These are phyloP conservation scores for Takifugu bimaculatus DNA, from an alignment of 2,113 vertebrate species.

Conservation along the genomic window DNA sequence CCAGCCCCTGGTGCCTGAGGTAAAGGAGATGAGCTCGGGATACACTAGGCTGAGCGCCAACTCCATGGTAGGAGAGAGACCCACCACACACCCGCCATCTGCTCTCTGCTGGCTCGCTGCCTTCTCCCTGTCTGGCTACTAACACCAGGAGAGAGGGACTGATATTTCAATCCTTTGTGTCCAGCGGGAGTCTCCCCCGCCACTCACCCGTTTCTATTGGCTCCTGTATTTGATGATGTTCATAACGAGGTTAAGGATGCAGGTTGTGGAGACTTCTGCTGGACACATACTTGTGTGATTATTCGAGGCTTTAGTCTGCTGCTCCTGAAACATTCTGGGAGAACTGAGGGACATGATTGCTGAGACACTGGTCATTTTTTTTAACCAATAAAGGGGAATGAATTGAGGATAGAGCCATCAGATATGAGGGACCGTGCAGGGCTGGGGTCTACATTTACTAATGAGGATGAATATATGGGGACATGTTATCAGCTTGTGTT, in stretches of 20 bases:
- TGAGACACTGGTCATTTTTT: neutral
- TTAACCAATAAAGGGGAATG: no score
- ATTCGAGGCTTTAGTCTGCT: conserved; percentile 25
- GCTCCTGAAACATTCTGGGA: neutral
- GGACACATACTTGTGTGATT: neutral
- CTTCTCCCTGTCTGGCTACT: conserved; percentile 53
- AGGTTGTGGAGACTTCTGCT: conserved; percentile 4
- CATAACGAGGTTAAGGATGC: neutral
- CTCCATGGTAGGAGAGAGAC: conserved; percentile 71
- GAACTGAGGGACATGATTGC: neutral
- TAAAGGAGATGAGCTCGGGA: conserved; percentile 73
- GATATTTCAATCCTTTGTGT: neutral
- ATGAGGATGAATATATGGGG: no score
- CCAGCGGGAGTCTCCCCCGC: conserved; percentile 16
- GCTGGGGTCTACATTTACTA: no score
- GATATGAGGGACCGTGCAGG: no score
- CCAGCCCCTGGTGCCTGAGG: conserved; percentile 72
- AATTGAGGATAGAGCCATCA: no score
- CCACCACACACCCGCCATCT: conserved; percentile 25
- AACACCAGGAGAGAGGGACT: conserved; percentile 38
- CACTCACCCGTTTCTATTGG: neutral
- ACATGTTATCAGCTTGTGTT: no score
- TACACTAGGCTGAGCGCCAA: conserved; percentile 75
- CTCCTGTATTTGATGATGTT: neutral
- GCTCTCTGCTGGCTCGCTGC: conserved; percentile 30